Evolutionary conservation across 2,113 vertebrate genomes (phyloP), one percentile per base, ranked within the genome.

Genomic region (Cochlearius cochlearius): DNA sequence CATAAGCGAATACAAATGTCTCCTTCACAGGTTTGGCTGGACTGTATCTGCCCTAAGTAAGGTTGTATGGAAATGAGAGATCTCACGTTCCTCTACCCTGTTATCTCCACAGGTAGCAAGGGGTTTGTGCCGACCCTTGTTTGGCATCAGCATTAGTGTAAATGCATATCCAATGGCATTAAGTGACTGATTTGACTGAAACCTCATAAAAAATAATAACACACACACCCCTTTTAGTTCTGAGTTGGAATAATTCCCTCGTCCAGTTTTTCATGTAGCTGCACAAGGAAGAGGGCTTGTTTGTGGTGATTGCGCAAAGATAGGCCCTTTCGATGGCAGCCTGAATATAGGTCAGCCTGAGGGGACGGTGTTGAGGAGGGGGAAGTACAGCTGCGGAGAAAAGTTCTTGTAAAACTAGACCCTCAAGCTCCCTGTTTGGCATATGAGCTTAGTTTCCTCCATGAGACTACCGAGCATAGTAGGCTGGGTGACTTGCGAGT

Each of bases 371-470:
- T 38, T 86, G 83, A 89, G 43, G 60, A 94, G 45, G 23, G 30
- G 62, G 45, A 91, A 93, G 66, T 34, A 84, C 10, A 13, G 30
- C n/a, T 86, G 55, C 68, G 73, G 81, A 88, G 77, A 76, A 90
- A n/a, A 85, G 39, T 58, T 90, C 84, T 68, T 87, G 73, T 60
- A 85, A 90, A 93, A 94, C 93, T 88, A 90, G 87, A 92, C 72
- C 76, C 87, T 93, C 58, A 62, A 80, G 38, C 56, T 82, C 58
- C 78, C 45, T 81, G n/a, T 55, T 79, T 62, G 47, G 30, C 19
- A 85, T 34, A 60, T 0, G 1, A 77, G 38, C 27, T 59, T 71
- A 32, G 12, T 74, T 94, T 87, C 32, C 45, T 92, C 21, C 43
- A 25, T 1, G 2, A 55, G 29, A 47, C 38, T 88, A 45, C 11